Evolutionary conservation across 2,797 vertebrate species (phyloP).

Genomic region (Oceanodroma leucorhoa): DNA sequence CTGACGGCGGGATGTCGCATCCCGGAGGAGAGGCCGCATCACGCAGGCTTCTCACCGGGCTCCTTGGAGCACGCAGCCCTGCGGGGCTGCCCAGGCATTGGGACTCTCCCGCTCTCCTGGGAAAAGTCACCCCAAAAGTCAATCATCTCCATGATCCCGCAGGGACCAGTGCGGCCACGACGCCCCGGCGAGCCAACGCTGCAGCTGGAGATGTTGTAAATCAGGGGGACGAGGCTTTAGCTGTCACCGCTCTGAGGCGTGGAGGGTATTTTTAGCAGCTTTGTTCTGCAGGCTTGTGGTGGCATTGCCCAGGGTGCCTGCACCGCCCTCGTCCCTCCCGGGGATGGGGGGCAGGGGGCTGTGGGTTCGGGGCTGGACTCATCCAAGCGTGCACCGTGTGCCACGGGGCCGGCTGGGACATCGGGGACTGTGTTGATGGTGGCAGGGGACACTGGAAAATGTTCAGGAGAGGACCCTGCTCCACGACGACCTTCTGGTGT

Average conservation of each 20-base stretch:
- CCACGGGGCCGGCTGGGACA: background rate
- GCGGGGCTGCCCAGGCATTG: fast-evolving
- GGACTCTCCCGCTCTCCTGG: background rate
- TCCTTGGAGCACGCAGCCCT: background rate
- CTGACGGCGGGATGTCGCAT: background rate
- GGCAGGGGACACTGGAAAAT: background rate
- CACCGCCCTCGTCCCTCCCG: fast-evolving
- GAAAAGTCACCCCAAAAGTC: background rate
- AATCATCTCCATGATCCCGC: fast-evolving
- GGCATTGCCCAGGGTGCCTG: background rate
- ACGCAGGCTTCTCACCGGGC: fast-evolving
- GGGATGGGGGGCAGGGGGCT: fast-evolving
- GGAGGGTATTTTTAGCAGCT: background rate
- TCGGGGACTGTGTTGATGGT: fast-evolving
- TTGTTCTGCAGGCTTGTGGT: background rate
- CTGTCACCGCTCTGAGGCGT: fast-evolving
- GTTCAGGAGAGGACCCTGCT: background rate
- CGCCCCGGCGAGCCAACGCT: fast-evolving
- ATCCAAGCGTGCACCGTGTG: fast-evolving
- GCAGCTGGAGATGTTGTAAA: background rate
- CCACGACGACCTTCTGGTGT: background rate
- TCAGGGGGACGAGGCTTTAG: background rate
- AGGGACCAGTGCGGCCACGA: fast-evolving
- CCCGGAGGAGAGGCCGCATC: background rate
- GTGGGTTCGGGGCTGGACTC: fast-evolving